Percentiles rank a stretch among this genome's conserved stretches.
These are phyloP conservation scores for Chauna torquata DNA, from an alignment of 2,113 vertebrate species.

Conservation along the genomic window DNA sequence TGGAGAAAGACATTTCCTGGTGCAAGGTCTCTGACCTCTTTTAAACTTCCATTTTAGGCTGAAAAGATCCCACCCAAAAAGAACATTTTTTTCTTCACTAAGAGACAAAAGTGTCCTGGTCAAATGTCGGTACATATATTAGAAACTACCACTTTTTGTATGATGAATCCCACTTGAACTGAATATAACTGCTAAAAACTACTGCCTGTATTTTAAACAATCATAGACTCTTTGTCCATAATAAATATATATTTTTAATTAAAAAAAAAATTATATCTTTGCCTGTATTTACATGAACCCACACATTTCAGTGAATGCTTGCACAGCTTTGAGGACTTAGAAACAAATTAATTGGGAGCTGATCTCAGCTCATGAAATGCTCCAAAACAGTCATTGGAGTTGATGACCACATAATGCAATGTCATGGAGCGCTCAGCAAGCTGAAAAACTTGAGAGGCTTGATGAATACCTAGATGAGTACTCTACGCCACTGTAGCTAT, in stretches of 20 bases:
- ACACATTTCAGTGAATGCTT: not conserved
- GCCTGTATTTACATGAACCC: not conserved
- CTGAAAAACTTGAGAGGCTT: not conserved
- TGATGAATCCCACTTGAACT: not conserved
- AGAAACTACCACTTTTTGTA: not conserved
- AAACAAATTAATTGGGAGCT: not conserved
- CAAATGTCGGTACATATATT: not conserved
- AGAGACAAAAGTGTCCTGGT: not conserved
- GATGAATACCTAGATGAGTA: not conserved
- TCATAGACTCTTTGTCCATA: not conserved
- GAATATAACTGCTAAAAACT: not conserved
- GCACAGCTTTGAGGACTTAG: not conserved
- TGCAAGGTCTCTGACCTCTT: not conserved
- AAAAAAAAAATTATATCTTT: not conserved
- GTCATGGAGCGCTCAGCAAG: not conserved
- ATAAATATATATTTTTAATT: not conserved
- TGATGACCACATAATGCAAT: accelerated
- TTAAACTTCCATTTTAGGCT: not conserved
- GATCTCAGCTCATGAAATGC: not conserved
- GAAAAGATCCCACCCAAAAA: not conserved
- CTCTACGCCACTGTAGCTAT: not conserved
- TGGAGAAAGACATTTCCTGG: not conserved
- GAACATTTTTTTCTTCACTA: not conserved
- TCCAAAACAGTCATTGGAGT: not conserved
- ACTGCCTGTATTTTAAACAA: not conserved